Evolutionary conservation across 2,888 invertebrate species (phyloP), one percentile per base, ranked within the genome.

Genomic region (Eupsilia transversa): DNA sequence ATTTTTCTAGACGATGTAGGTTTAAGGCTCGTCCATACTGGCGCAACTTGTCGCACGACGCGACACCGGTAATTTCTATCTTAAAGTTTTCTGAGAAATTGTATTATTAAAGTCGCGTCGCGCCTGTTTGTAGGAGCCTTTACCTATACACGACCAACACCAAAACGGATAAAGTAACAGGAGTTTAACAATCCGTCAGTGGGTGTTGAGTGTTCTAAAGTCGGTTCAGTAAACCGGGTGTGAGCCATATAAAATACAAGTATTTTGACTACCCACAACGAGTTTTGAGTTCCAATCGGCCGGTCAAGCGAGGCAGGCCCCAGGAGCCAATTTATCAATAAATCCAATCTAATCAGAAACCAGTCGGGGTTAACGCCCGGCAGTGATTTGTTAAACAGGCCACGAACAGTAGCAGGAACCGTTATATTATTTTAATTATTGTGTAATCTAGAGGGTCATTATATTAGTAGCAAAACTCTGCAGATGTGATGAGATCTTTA

Each of bases 311-410:
- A 46, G 17, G 3, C 60, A 49, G 41, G 57, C 43, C 52, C 12
- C 57, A 59, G 61, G 66, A 82, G 54, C 23, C 74, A 79, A 72
- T 82, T 82, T 72, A 82, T 82, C 74, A 82, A 82, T 82, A 78
- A 46, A 78, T 38, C 56, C 49, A 67, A 81, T 78, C 67, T 70
- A 63, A 79, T 82, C 79, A 57, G 41, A 82, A 82, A 79, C 71
- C 79, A 64, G 83, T 74, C 20, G 81, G 74, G 81, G 81, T 82
- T 23, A 82, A 82, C 41, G 82, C n/a, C 82, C 41, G 59, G 38
- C 83, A 41, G 43, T 49, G 63, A 61, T 82, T 67, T 76, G 77
- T 80, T 63, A 72, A 72, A 81, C 77, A 61, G 66, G 78, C 59
- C 73, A 60, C 54, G 43, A 79, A 27, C 64, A 30, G 54, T 57